A percentile compares a stretch with the other conserved stretches of the same genome.
Evolutionary conservation across 2,113 vertebrate genomes (phyloP).

Genomic region (Oryctolagus cuniculus): DNA sequence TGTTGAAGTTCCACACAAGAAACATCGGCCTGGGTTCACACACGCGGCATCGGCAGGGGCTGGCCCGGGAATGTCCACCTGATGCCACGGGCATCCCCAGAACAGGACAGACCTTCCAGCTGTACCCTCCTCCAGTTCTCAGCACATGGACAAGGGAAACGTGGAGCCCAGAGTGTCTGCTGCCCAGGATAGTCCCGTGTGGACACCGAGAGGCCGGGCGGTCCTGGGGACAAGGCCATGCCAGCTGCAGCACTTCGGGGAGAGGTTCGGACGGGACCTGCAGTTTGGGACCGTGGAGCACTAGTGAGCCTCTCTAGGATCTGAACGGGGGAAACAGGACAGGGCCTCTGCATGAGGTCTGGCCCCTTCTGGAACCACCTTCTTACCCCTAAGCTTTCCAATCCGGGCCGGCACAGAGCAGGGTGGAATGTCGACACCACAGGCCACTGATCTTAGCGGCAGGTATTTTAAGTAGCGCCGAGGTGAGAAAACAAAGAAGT

Average conservation of each 20-base stretch:
- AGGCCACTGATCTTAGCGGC: too few species aligned
- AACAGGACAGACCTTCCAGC: background rate
- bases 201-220: background rate
- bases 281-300: too few species aligned
- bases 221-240: background rate
- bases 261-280: too few species aligned
- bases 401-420: background rate
- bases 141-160: background rate
- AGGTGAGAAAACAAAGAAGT: background rate
- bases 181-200: background rate
- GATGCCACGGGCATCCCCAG: too few species aligned
- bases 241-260: too few species aligned
- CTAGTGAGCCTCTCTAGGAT: background rate
- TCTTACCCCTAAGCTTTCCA: background rate
- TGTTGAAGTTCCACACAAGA: background rate
- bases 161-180: background rate
- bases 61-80: too few species aligned
- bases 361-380: background rate
- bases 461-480: background rate
- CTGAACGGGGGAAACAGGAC: background rate
- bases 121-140: background rate
- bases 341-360: background rate
- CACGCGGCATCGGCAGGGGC: background rate
- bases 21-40: background rate
- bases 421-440: too few species aligned